A percentile compares a stretch with the other conserved stretches of the same genome.
These are phyloP conservation scores for Arnoldichthys spilopterus DNA, from an alignment of 2,797 vertebrate genomes.

Conservation along the genomic window DNA sequence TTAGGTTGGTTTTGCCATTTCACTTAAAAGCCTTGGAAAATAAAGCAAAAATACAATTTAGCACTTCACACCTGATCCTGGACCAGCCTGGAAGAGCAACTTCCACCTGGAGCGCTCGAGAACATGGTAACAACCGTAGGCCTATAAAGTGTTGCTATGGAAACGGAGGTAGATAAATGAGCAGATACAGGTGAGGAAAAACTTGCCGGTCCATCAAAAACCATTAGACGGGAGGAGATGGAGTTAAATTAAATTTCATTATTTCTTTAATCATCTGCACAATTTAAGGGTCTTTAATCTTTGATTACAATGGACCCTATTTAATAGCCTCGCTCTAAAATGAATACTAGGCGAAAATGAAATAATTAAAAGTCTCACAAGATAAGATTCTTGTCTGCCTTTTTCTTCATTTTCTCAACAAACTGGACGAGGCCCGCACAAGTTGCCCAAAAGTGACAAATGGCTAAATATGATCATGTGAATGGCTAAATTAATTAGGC, in stretches of 20 bases:
- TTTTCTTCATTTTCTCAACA: conserved; percentile 49
- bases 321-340: conserved; percentile 74
- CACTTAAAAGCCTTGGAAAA: background rate
- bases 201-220: conserved; percentile 43
- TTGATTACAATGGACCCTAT: conserved; percentile 78
- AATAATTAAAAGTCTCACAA: conserved; percentile 77
- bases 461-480: conserved; percentile 61
- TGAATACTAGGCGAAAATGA: conserved; percentile 73
- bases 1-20: background rate
- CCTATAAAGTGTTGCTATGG: conserved; percentile 55
- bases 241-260: conserved; percentile 66
- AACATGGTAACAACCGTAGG: conserved; percentile 33
- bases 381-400: conserved; percentile 78
- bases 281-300: conserved; percentile 72
- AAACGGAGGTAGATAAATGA: conserved; percentile 49
- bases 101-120: conserved; percentile 22
- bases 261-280: conserved; percentile 76
- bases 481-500: conserved; percentile 43
- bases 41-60: too few relatives aligned
- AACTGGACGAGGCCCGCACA: conserved; percentile 65
- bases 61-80: conserved; percentile 7
- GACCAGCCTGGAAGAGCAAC: conserved; percentile 19
- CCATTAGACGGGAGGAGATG: conserved; percentile 38
- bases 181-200: conserved; percentile 45
- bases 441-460: conserved; percentile 51